Evolutionary conservation across 2,113 vertebrate genomes (phyloP), one percentile per base, ranked within the genome.

Genomic region (Sinosuthora webbiana): DNA sequence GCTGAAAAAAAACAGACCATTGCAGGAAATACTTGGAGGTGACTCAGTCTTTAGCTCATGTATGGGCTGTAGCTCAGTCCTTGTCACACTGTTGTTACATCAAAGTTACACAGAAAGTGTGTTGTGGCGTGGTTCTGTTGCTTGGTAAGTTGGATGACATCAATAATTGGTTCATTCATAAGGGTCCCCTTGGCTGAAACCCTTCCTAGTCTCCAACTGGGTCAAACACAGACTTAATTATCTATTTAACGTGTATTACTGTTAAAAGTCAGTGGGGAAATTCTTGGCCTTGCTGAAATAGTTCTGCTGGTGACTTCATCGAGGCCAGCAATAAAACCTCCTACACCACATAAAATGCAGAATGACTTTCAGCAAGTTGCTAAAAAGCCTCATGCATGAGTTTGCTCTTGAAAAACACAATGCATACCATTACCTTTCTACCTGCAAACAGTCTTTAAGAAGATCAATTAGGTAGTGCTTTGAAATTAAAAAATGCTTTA

Each of bases 401-500:
- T 92, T 88, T 90, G 42, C 47, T 77, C 64, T 35, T 75, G 4
- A 23, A 77, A 76, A 73, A 59, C 44, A 22, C 18, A 37, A 53
- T 45, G 53, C 25, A 42, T 59, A 17, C 45, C 21, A 24, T 50
- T 79, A 8, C 73, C 21, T 62, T 63, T 59, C 76, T 90, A 35
- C 73, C 76, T 83, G 79, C 76, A 83, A 13, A 62, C 35, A 47
- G 56, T n/a, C 85, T 92, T 83, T 59, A 47, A 80, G 57, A 91
- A 84, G 80, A 83, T 83, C 64, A 89, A 13, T 89, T 78, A 90
- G 47, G 35, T 53, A 71, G 42, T 53, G 49, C 76, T 94, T 96
- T 90, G 75, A 94, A 93, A 91, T 95, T 67, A 56, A 76, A 94
- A 96, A 78, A 55, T 21, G 15, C 27, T 86, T 57, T 88, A 15